Evolutionary conservation across 2,888 invertebrate species (phyloP), one percentile per base, ranked within the genome.

Genomic region (Cerceris rybyensis): DNA sequence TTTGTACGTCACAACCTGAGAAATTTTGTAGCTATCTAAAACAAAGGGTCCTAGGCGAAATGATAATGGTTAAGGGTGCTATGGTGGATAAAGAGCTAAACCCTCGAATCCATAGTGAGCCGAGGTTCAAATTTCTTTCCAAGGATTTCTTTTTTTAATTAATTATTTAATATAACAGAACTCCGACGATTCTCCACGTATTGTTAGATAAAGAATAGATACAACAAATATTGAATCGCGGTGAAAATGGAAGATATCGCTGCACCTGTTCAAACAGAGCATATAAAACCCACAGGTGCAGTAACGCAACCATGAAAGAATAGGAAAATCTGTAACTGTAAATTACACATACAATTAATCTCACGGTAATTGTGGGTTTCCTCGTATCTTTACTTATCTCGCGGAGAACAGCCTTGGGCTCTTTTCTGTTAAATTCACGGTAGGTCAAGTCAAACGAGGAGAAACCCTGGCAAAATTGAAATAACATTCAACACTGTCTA

Each of bases 211-310:
- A 43, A 6, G 43, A 7, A 43, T 43, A 7, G 43, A 46, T 52
- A 17, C 46, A 58, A 41, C 52, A 70, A 74, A 74, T 70, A 70
- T 74, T 59, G 59, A 72, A 65, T 59, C 17, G 14, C 55, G 7
- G 54, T 55, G 41, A 55, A 61, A 75, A 67, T 75, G 57, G 17
- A 75, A 28, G 4, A 28, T 28, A 28, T 28, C 28, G 28, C 28
- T 59, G 41, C 9, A 46, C 9, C 49, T 7, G 59, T 2, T 54
- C 9, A 16, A 60, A 16, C n/a, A 41, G 14, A 52, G 7, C 0
- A n/a, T 52, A 17, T 2, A 59, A 43, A 28, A 28, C 2, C 28
- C 4, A 4, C 28, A 28, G 2, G 2, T 28, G 28, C 28, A 28
- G 4, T 28, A 28, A 28, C 7, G 14, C 41, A 2, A 13, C 28